phyloP scores from a whole-genome alignment of 2,888 invertebrate genomes.

The Tetragonula carbonaria region DNA sequence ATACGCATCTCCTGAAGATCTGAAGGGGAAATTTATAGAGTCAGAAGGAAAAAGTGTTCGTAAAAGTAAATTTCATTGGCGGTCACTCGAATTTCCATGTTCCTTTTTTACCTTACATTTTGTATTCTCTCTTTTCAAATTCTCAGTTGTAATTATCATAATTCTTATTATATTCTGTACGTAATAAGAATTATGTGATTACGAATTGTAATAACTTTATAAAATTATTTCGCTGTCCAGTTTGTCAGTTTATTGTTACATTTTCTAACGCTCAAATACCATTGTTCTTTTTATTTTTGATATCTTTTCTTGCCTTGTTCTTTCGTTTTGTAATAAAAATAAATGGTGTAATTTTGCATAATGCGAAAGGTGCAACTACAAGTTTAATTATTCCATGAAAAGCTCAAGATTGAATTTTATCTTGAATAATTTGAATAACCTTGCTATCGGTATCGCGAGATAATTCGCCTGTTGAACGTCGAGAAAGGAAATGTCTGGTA shows the following conservation, averaged over 20 bases:
- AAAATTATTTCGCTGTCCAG: background rate
- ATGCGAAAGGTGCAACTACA: background rate
- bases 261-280: background rate
- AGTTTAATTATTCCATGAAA: background rate
- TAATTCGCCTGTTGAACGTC: background rate
- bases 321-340: background rate
- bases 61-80: slow-evolving; percentile 42
- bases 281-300: background rate
- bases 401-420: background rate
- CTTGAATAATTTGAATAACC: background rate
- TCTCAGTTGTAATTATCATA: background rate
- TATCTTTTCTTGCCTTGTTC: background rate
- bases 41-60: slow-evolving; percentile 44
- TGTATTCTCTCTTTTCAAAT: background rate
- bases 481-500: slow-evolving; percentile 12
- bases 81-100: slow-evolving; percentile 20
- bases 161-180: background rate
- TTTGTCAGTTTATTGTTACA: background rate
- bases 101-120: background rate
- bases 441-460: slow-evolving; percentile 9
- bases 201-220: too few relatives aligned
- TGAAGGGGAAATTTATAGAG: slow-evolving; percentile 22
- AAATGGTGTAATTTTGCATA: background rate
- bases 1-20: background rate
- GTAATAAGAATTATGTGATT: too few relatives aligned